Evolutionary conservation across 2,888 invertebrate genomes (phyloP).

Genomic region (Lapara coniferarum): DNA sequence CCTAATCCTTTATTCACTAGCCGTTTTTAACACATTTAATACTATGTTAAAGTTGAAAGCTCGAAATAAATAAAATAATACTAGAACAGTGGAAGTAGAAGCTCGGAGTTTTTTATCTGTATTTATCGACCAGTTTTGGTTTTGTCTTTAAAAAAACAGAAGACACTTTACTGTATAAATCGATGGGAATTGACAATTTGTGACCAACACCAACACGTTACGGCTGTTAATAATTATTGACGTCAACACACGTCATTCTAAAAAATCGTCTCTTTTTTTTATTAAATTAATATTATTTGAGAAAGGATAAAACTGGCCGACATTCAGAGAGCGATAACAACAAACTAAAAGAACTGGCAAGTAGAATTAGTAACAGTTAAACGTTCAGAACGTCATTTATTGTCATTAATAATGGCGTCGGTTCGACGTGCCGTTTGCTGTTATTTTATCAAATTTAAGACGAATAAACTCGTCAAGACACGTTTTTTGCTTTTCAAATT

Average conservation of each 20-base stretch:
- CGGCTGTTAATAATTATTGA: background rate
- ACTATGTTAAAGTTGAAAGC: background rate
- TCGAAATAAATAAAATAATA: slow-evolving; percentile 12
- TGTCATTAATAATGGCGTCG: slow-evolving; percentile 51
- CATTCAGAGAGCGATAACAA: slow-evolving; percentile 14
- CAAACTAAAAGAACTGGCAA: slow-evolving; percentile 6
- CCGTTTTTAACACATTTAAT: background rate
- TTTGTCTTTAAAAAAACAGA: too few relatives aligned
- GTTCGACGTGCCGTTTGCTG: background rate
- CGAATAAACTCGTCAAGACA: too few relatives aligned
- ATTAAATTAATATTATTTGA: background rate
- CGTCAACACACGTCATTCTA: background rate
- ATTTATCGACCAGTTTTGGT: background rate
- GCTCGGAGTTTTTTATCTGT: background rate
- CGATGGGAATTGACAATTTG: background rate
- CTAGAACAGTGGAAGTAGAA: slow-evolving; percentile 5
- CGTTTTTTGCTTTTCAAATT: too few relatives aligned
- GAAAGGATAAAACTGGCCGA: background rate
- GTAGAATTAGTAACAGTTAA: slow-evolving; percentile 34
- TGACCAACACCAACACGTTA: background rate
- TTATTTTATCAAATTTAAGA: background rate
- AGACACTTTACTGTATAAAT: background rate
- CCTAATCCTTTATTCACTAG: slow-evolving; percentile 19
- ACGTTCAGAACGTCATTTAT: slow-evolving; percentile 48
- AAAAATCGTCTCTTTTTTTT: background rate